Conservation (phyloP, 1,140 invertebrate genomes). For the Ephestia elutella region DNA sequence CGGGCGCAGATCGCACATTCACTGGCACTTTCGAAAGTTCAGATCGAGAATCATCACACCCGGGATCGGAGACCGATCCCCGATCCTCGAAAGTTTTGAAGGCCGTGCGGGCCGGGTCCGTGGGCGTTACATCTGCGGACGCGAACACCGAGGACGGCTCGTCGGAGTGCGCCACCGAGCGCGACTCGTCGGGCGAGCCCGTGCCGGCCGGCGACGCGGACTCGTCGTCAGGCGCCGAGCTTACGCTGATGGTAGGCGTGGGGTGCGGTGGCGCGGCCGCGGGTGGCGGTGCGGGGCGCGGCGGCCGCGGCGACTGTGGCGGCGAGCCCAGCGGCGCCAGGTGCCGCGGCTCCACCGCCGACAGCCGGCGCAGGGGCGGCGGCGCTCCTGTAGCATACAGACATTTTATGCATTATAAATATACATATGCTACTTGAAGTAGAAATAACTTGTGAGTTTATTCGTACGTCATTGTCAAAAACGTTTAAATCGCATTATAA, state of each 20-base stretch:
- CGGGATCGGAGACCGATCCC: neutral
- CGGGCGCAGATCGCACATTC: slow-evolving; percentile 8
- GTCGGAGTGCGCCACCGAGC: slow-evolving; percentile 47
- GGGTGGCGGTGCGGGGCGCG: slow-evolving; percentile 28
- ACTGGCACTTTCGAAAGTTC: slow-evolving; percentile 18
- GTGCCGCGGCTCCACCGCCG: slow-evolving; percentile 67
- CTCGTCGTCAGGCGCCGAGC: slow-evolving; percentile 79
- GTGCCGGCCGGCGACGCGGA: slow-evolving; percentile 48
- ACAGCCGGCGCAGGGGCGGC: slow-evolving; percentile 65
- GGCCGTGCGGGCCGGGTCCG: slow-evolving; percentile 30
- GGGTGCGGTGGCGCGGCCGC: slow-evolving; percentile 42
- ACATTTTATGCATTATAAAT: too few relatives aligned
- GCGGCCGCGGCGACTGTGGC: slow-evolving; percentile 49
- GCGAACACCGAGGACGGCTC: slow-evolving; percentile 60
- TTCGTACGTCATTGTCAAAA: too few relatives aligned
- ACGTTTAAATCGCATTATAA: too few relatives aligned
- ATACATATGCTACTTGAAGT: too few relatives aligned
- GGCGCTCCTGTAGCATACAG: slow-evolving; percentile 33
- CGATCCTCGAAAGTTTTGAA: slow-evolving; percentile 19
- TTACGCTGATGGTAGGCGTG: slow-evolving; percentile 82
- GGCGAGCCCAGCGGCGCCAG: slow-evolving; percentile 58
- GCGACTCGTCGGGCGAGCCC: slow-evolving; percentile 43
- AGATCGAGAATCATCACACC: slow-evolving; percentile 16
- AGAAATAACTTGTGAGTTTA: too few relatives aligned
- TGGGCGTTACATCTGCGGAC: slow-evolving; percentile 52